phyloP scores from a whole-genome alignment of 92 coral and sea anemone genomes.

The Montipora capitata region DNA sequence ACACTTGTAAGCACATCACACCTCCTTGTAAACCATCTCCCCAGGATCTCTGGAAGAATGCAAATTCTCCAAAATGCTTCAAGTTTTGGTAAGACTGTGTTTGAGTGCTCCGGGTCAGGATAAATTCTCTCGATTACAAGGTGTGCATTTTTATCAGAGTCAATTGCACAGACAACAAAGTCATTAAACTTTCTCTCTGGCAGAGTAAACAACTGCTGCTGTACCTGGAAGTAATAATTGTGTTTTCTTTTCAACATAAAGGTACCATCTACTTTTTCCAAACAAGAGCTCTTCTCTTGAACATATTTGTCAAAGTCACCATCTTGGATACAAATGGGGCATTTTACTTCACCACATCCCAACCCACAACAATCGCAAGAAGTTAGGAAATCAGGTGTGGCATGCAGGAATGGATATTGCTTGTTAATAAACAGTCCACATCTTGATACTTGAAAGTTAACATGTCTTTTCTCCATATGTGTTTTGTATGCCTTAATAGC shows the following conservation, averaged over 20 bases:
- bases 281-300: too few species aligned
- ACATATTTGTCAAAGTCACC: too few species aligned
- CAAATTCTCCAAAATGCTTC: slow-evolving; percentile 68
- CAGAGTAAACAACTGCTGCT: too few species aligned
- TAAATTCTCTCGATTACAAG: slow-evolving; percentile 61
- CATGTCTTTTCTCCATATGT: slow-evolving; percentile 12
- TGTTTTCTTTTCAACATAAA: too few species aligned
- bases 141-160: slow-evolving; percentile 36
- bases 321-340: too few species aligned
- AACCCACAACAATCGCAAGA: slow-evolving; percentile 64
- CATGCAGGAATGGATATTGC: slow-evolving; percentile 58
- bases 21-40: slow-evolving; percentile 79
- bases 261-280: too few species aligned
- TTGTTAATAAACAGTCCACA: slow-evolving; percentile 57
- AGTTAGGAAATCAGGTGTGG: slow-evolving; percentile 62
- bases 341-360: slow-evolving; percentile 73
- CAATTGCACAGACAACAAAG: slow-evolving; percentile 57
- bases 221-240: too few species aligned
- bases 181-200: too few species aligned
- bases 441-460: slow-evolving; percentile 22
- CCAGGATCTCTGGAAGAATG: slow-evolving; percentile 46
- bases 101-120: slow-evolving; percentile 68
- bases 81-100: slow-evolving; percentile 51
- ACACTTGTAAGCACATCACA: slow-evolving; percentile 30
- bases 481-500: slow-evolving; percentile 58